Percentiles rank a stretch among this genome's conserved stretches.
Evolutionary conservation across 2,888 invertebrate genomes (phyloP).

Genomic region (Melanostoma scalare): DNA sequence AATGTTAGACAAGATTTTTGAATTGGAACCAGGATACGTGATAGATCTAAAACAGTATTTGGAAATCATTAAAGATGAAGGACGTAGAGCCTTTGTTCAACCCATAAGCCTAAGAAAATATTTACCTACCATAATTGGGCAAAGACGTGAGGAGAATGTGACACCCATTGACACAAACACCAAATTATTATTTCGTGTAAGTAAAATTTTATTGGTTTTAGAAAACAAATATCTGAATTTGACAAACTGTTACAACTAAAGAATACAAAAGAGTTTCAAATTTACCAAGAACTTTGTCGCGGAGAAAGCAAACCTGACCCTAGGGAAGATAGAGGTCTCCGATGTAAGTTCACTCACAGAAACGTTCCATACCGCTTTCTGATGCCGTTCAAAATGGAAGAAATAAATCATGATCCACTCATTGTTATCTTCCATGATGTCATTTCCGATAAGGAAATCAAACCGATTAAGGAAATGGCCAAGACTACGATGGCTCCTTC

Average conservation of each 20-base stretch:
- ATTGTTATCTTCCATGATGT: constrained; percentile 84
- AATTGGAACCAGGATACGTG: constrained; percentile 89
- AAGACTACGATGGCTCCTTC: constrained; percentile 83
- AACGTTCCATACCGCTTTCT: constrained; percentile 81
- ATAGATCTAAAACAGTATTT: constrained; percentile 93
- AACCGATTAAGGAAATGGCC: constrained; percentile 83
- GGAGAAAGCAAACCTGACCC: constrained; percentile 83
- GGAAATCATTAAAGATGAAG: constrained; percentile 87
- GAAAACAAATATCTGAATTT: too few relatives aligned
- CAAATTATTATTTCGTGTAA: too few relatives aligned
- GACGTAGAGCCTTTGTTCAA: constrained; percentile 25
- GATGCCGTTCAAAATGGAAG: constrained; percentile 83
- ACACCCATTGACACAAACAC: too few relatives aligned
- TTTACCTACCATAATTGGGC: too few relatives aligned
- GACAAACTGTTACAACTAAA: too few relatives aligned
- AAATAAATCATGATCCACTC: constrained; percentile 82
- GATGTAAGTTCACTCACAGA: constrained; percentile 80
- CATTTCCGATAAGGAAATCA: constrained; percentile 84
- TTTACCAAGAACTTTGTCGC: constrained; percentile 66
- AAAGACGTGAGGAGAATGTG: too few relatives aligned
- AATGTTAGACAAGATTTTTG: constrained; percentile 92
- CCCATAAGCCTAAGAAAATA: too few relatives aligned
- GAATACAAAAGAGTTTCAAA: too few relatives aligned
- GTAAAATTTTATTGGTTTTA: too few relatives aligned
- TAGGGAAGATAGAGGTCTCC: constrained; percentile 77